Percentiles rank a stretch among this genome's conserved stretches.
Evolutionary conservation across 2,797 vertebrate genomes (phyloP).

Genomic region (Passerculus sandwichensis): DNA sequence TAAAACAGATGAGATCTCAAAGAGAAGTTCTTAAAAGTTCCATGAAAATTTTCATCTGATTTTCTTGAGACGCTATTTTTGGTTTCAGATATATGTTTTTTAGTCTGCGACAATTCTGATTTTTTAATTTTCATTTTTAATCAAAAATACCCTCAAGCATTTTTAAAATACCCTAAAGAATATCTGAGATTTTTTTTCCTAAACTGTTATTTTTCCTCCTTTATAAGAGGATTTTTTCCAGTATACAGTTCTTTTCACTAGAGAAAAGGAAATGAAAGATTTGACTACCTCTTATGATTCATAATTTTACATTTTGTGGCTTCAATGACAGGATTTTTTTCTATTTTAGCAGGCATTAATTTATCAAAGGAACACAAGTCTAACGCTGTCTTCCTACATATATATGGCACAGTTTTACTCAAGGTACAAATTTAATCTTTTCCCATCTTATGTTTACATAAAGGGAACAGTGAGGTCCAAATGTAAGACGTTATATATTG

Average conservation of each 20-base stretch:
- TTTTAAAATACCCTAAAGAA: background rate
- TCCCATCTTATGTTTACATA: slow-evolving; percentile 49
- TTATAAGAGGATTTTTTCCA: background rate
- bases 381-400: background rate
- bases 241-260: background rate
- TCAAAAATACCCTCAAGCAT: background rate
- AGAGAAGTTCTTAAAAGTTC: fast-evolving
- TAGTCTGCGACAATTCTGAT: background rate
- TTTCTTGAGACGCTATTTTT: background rate
- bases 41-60: background rate
- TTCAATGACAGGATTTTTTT: slow-evolving; percentile 38
- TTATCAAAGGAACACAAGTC: slow-evolving; percentile 39
- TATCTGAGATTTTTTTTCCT: background rate
- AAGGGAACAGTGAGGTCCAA: slow-evolving; percentile 18
- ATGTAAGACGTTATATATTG: background rate
- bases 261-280: slow-evolving; percentile 19
- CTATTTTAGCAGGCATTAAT: slow-evolving; percentile 49
- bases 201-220: background rate
- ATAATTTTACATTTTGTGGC: slow-evolving; percentile 50
- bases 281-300: background rate
- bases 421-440: slow-evolving; percentile 21
- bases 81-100: background rate
- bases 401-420: background rate
- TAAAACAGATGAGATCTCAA: background rate
- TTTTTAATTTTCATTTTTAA: background rate